A percentile compares a stretch with the other conserved stretches of the same genome.
phyloP scores from a whole-genome alignment of 1,140 invertebrate genomes.

The Drosophila elegans region DNA sequence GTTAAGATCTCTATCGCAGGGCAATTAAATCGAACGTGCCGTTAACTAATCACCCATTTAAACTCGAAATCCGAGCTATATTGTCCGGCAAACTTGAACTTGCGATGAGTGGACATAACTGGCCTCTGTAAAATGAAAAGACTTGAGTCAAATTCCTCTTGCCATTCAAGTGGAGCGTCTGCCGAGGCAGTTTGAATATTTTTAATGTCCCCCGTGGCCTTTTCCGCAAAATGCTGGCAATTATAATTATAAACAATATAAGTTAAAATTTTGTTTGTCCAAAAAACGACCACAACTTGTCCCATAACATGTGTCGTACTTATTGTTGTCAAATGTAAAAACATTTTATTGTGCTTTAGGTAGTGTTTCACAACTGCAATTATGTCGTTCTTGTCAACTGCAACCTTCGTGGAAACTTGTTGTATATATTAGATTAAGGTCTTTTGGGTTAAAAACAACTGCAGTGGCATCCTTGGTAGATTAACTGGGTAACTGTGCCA shows the following conservation, averaged over 20 bases:
- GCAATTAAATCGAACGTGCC: constrained; percentile 60
- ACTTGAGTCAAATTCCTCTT: constrained; percentile 23
- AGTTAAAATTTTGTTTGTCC: constrained; percentile 64
- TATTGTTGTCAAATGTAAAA: constrained; percentile 35
- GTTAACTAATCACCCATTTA: constrained; percentile 68
- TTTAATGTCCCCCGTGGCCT: constrained; percentile 72
- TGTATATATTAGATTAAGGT: constrained; percentile 69
- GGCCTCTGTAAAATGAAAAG: constrained; percentile 11
- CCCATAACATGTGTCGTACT: constrained; percentile 37
- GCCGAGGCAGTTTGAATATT: constrained; percentile 43
- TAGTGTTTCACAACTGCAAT: constrained; percentile 48
- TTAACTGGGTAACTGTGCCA: constrained; percentile 32
- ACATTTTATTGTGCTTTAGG: constrained; percentile 31
- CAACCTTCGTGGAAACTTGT: constrained; percentile 54
- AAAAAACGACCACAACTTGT: constrained; percentile 46
- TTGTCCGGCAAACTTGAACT: constrained; percentile 62
- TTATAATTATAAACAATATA: constrained; percentile 80
- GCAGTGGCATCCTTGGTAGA: constrained; percentile 61
- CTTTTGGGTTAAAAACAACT: constrained; percentile 53
- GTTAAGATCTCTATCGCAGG: constrained; percentile 46
- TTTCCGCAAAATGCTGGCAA: constrained; percentile 63
- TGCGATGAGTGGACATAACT: constrained; percentile 36
- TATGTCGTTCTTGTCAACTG: constrained; percentile 68
- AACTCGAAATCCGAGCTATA: constrained; percentile 8
- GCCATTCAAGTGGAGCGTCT: constrained; percentile 40